Conservation (phyloP, 2,888 invertebrate species). For the Melieria omissa region DNA sequence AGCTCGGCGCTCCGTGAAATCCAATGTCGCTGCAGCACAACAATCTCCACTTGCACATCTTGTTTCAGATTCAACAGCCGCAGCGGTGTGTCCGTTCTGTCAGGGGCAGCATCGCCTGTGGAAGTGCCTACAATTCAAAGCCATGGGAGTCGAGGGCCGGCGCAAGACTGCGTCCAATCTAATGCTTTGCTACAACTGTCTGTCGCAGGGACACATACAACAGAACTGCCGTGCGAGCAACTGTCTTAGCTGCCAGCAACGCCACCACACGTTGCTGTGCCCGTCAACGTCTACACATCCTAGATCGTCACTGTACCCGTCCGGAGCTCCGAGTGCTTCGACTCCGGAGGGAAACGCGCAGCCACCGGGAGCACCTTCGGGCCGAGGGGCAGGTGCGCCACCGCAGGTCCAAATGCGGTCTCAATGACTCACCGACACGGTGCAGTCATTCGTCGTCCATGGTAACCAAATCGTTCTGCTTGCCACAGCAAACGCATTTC, state of each 20-base stretch:
- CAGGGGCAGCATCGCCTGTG: not conserved
- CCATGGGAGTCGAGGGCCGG: not conserved
- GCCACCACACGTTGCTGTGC: no score
- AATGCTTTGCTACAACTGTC: not conserved
- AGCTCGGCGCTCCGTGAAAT: no score
- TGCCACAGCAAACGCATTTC: not conserved
- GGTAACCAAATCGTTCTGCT: not conserved
- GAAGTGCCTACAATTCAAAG: not conserved
- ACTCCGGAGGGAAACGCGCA: no score
- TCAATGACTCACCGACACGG: slow-evolving; percentile 11
- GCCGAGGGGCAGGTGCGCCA: not conserved
- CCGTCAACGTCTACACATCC: no score
- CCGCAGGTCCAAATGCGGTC: not conserved
- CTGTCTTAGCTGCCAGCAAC: no score
- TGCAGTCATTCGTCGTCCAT: not conserved
- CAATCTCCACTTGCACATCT: no score
- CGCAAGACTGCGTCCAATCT: not conserved
- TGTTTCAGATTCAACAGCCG: no score
- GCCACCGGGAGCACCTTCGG: no score
- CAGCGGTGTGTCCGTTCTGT: not conserved
- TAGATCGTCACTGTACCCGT: no score
- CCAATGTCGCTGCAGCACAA: no score
- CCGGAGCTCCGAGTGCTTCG: no score
- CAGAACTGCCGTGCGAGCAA: no score
- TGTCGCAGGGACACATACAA: not conserved